Evolutionary conservation across 2,113 vertebrate genomes (phyloP), one percentile per base, ranked within the genome.

Genomic region (Mola mola): DNA sequence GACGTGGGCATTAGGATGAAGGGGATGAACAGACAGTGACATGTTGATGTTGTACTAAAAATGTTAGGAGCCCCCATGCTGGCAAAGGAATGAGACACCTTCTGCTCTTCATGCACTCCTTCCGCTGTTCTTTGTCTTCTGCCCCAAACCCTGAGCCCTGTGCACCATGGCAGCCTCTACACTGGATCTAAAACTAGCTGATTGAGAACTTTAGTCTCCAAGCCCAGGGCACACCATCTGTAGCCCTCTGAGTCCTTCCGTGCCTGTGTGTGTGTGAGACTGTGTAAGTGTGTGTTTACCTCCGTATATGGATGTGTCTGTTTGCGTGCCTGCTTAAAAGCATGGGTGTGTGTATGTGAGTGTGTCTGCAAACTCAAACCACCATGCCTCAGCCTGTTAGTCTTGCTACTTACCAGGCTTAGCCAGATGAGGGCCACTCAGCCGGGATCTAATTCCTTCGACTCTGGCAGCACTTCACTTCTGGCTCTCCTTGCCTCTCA

Each of bases 381-480:
- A 74, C 85, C 72, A 25, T 79, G 82, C 79, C 79, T 84, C 84
- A 83, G 87, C 81, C 78, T 87, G 84, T 88, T 88, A 87, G 84
- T 87, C 78, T 77, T 87, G 86, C 83, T 89, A 71, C 84, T 90
- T 87, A 88, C 82, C 78, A 79, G 84, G 81, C 87, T 88, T 84
- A 88, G 84, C 83, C 86, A 86, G 84, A 86, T 85, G 83, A 84
- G 86, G 86, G 87, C 86, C 79, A 80, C 79, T 83, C 85, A 85
- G 82, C 73, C 78, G 41, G 38, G 73, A 80, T 90, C 85, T 87
- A 84, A 88, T 87, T 87, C 84, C 81, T 83, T 58, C 77, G 37
- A 74, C 78, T 84, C 78, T 88, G 81, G 84, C 86, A 86, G 77
- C 75, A 77, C 82, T 86, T 83, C 78, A 79, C 83, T 86, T 28